Conservation (phyloP, 1,140 invertebrate genomes). For the Brachionus paranguensis region DNA sequence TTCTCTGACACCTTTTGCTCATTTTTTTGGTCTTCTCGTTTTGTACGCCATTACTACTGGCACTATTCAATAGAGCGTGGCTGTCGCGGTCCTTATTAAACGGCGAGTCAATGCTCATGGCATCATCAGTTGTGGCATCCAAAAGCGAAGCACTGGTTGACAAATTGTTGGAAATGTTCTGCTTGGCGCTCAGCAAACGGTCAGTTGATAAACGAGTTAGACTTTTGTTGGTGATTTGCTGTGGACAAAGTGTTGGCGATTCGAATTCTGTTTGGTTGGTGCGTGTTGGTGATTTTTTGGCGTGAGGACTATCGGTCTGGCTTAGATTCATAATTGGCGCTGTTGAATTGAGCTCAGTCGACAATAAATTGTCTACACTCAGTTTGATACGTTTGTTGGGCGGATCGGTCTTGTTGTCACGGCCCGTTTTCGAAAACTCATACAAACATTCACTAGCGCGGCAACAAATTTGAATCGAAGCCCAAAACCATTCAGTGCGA, state of each 20-base stretch:
- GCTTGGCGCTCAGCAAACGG: neutral
- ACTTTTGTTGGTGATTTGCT: neutral
- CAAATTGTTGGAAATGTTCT: constrained; percentile 36
- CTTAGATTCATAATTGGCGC: neutral
- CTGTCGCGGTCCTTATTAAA: neutral
- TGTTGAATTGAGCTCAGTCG: constrained; percentile 24
- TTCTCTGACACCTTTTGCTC: constrained; percentile 75
- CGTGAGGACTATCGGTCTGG: constrained; percentile 25
- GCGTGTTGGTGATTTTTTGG: neutral
- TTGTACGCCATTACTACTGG: constrained; percentile 17
- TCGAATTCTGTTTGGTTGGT: neutral
- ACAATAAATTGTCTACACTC: constrained; percentile 39
- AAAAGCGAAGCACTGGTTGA: constrained; percentile 31
- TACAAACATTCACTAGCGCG: constrained; percentile 39
- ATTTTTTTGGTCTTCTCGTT: constrained; percentile 54
- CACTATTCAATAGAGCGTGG: constrained; percentile 2
- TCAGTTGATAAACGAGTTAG: constrained; percentile 32
- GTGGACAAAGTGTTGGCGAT: constrained; percentile 20
- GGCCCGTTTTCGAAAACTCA: constrained; percentile 17
- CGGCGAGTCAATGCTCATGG: constrained; percentile 25
- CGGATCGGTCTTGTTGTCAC: constrained; percentile 24
- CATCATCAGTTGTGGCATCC: constrained; percentile 20
- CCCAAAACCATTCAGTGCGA: constrained; percentile 38
- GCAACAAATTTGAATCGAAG: constrained; percentile 39
- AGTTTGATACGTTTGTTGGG: constrained; percentile 39